Base-by-base conservation (phyloP, 1,140 invertebrate genomes). In the Parasteatoda tepidariorum region DNA sequence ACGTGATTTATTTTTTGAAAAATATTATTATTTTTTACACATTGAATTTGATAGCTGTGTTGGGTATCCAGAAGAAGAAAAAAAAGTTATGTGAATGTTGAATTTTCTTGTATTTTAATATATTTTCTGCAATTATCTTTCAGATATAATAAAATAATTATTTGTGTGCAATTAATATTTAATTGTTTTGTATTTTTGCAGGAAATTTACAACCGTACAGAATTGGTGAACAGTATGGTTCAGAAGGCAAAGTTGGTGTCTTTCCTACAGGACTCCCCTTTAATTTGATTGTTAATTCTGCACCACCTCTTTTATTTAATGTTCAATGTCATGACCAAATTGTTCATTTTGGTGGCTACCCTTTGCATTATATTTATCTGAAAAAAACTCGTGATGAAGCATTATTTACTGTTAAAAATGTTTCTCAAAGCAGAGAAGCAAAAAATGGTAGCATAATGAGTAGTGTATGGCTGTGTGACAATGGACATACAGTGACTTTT, bases 341-440 rank as follows among this genome's bases (percentile, higher is more conserved):
- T 26, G 31, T 75, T 18, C 7, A 41, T 11, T 75, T 75, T 62
- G 71, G 71, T 18, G 71, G 71, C 13, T 75, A 26, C 62, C 71
- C 71, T 26, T 61, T 24, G 6, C 55, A 75, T n/a, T 75, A 55
- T 41, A 38, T 75, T 13, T 75, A 38, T 75, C n/a, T 57, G 26
- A 2, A 59, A 5, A 61, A 30, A n/a, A 22, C 31, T 15, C 57
- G 15, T n/a, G 24, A 59, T 22, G 6, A 59, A 1, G 9, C n/a
- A 9, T 18, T 13, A 48, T 48, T 13, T 48, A 48, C 18, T 48
- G 38, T 48, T 2, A 48, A 18, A 18, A 59, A 9, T 9, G 1
- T 75, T 0, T 1, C 4, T 38, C 31, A 41, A 62, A 30, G 11
- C 18, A 11, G 3, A 4, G 2, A 3, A 38, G 15, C 26, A 24